A percentile compares a stretch with the other conserved stretches of the same genome.
phyloP scores from a whole-genome alignment of 2,113 vertebrate genomes.

The Rhinopomastus cyanomelas region DNA sequence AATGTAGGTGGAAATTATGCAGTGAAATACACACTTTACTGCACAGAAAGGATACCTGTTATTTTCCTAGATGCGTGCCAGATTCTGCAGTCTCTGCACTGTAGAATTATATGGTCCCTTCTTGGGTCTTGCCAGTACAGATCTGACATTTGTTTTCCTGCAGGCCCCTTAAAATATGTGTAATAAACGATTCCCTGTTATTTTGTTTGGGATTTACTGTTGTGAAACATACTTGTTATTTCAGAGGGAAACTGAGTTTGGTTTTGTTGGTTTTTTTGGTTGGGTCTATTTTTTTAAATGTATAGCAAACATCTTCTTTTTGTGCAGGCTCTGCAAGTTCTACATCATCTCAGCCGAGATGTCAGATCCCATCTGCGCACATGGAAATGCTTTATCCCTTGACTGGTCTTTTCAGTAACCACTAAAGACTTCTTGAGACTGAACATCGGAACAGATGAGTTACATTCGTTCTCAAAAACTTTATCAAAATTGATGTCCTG shows the following conservation, averaged over 20 bases:
- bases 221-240: background rate
- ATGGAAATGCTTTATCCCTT: slow-evolving; percentile 12
- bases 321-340: slow-evolving; percentile 15
- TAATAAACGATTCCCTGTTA: background rate
- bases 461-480: slow-evolving; percentile 33
- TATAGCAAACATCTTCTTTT: background rate
- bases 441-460: background rate
- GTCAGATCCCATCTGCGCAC: background rate
- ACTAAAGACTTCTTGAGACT: slow-evolving; percentile 1
- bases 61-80: background rate
- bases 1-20: background rate
- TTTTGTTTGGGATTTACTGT: background rate
- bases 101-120: background rate
- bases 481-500: background rate
- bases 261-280: background rate
- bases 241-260: background rate
- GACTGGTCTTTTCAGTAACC: slow-evolving; percentile 22
- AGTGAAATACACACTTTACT: background rate
- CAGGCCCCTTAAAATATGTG: background rate
- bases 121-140: background rate
- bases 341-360: background rate
- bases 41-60: background rate
- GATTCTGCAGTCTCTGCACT: background rate
- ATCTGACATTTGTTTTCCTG: background rate
- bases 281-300: background rate